phyloP scores from a whole-genome alignment of 2,113 vertebrate species.

The Corydoras maculifer region DNA sequence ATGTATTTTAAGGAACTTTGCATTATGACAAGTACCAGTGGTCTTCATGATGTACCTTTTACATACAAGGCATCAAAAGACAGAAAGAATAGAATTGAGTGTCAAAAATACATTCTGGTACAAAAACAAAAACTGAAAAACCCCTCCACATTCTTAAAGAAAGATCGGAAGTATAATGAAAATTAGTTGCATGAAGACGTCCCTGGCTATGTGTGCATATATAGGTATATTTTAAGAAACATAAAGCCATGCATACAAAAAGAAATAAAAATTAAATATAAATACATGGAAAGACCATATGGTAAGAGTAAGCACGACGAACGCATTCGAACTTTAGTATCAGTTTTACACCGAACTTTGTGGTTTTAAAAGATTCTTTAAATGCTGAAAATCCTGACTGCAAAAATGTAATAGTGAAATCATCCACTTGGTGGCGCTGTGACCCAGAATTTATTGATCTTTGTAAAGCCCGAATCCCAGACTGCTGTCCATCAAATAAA shows the following conservation, averaged over 20 bases:
- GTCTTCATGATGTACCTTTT: constrained; percentile 4
- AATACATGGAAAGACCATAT: constrained; percentile 33
- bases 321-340: constrained; percentile 3
- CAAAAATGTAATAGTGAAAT: constrained; percentile 48
- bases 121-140: constrained; percentile 47
- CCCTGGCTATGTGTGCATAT: constrained; percentile 53
- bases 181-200: constrained; percentile 38
- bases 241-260: constrained; percentile 62
- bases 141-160: constrained; percentile 40
- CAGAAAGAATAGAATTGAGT: constrained; percentile 42
- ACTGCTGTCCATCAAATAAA: too few relatives aligned
- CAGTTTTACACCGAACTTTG: constrained; percentile 5
- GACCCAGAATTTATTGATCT: not conserved
- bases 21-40: constrained; percentile 21
- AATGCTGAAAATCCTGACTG: not conserved
- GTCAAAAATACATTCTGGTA: constrained; percentile 57
- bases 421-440: constrained; percentile 54
- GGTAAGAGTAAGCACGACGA: constrained; percentile 11
- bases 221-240: constrained; percentile 52
- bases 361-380: not conserved
- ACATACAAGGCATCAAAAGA: constrained; percentile 30
- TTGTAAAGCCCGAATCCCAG: too few relatives aligned
- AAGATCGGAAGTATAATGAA: constrained; percentile 42
- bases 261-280: constrained; percentile 40
- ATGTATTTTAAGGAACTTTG: constrained; percentile 51